Evolutionary conservation across 2,888 invertebrate genomes (phyloP).

Genomic region (Thera britannica): DNA sequence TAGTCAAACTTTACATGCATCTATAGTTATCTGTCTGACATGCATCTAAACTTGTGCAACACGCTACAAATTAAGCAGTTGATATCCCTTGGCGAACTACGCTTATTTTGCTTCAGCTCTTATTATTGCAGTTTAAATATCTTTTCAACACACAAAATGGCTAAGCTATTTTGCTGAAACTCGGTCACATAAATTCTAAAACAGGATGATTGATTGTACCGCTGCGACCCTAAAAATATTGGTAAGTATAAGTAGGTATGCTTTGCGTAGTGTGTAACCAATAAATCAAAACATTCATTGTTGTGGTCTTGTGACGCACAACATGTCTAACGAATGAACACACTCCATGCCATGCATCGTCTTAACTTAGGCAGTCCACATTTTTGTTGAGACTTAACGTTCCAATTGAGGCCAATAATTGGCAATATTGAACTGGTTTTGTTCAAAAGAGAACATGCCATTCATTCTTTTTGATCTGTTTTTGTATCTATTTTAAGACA

Average conservation of each 20-base stretch:
- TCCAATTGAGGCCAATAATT: constrained; percentile 67
- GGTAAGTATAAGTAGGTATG: constrained; percentile 8
- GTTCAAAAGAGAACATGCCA: constrained; percentile 1
- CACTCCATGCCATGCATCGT: constrained; percentile 5
- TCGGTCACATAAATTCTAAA: constrained; percentile 31
- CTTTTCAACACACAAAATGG: constrained; percentile 23
- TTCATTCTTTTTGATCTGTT: constrained; percentile 8
- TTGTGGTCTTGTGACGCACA: constrained; percentile 47
- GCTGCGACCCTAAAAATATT: constrained; percentile 13
- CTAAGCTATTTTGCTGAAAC: constrained; percentile 33
- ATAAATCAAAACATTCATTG: constrained; percentile 36
- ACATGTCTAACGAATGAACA: constrained; percentile 51
- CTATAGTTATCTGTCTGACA: neutral
- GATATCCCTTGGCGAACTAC: constrained; percentile 13
- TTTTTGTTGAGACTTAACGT: constrained; percentile 58
- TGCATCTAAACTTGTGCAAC: constrained; percentile 13
- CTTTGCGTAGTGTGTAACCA: constrained; percentile 19
- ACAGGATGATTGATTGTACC: constrained; percentile 20
- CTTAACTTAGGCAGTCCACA: constrained; percentile 37
- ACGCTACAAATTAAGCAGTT: constrained; percentile 18
- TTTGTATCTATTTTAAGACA: constrained; percentile 4
- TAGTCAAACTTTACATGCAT: no score
- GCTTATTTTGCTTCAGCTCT: constrained; percentile 1
- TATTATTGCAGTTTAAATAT: constrained; percentile 8
- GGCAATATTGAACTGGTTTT: constrained; percentile 30